Base-by-base conservation (phyloP, 1,140 invertebrate species). In the Euwallacea similis region DNA sequence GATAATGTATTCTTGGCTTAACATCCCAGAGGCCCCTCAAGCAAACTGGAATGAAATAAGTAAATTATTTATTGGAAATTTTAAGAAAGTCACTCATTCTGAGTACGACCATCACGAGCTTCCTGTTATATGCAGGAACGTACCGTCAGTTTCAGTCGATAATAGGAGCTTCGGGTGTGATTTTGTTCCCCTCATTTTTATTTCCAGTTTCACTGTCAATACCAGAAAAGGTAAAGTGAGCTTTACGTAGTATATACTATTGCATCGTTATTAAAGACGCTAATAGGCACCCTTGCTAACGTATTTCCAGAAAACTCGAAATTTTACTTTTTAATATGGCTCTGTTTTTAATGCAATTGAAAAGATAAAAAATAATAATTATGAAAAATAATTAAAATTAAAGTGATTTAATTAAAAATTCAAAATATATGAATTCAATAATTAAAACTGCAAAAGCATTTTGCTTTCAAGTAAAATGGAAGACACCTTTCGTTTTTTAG, bases 61-160 rank as follows among this genome's bases (percentile, higher is more conserved):
- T 16, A 73, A 55, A 47, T 56, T 80, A 59, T 89, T 87, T 76
- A 81, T 83, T 54, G 83, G 86, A 73, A 85, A 85, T 62, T 81
- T 83, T 10, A 89, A 89, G 78, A 84, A 81, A 66, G 81, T 90
- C 66, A 88, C 89, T 21, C 86, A 89, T 72, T 90, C 89, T 11
- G 88, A 89, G 73, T 77, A 85, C 56, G 89, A 91, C 79, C 84
- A 82, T 62, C 84, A 88, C 61, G 88, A 85, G 72, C 73, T 79
- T 41, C 86, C 89, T 1, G 84, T 88, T 54, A 87, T 88, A 71
- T 88, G 87, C 75, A 78, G 79, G 11, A 83, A 85, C 73, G 80
- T 84, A 2, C 84, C 80, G n/a, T 80, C 79, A 8, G 44, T 78
- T 56, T 64, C 72, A 8, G 64, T 78, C n/a, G 75, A 74, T 67